phyloP scores from a whole-genome alignment of 2,113 vertebrate species.

The Cranoglanis bouderius region DNA sequence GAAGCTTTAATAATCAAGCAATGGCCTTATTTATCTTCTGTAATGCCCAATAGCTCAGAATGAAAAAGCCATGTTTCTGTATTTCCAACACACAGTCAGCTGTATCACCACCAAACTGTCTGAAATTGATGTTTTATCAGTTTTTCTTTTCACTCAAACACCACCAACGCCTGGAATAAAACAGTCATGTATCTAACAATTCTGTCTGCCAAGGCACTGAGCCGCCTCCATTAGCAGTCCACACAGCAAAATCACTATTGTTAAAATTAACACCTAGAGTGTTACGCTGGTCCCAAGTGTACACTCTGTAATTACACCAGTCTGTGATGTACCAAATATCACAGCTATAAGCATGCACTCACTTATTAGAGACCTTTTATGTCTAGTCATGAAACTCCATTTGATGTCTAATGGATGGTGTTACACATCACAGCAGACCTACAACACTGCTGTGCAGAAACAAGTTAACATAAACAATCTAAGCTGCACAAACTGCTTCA shows the following conservation, averaged over 20 bases:
- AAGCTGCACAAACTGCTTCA: not conserved
- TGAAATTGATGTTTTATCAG: not conserved
- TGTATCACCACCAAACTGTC: not conserved
- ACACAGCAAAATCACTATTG: conserved; percentile 36
- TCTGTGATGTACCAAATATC: conserved; percentile 28
- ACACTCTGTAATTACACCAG: conserved; percentile 41
- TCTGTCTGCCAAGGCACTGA: conserved; percentile 10
- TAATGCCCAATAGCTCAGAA: not conserved
- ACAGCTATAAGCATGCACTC: not conserved
- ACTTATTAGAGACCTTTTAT: conserved; percentile 40
- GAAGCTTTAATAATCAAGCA: not conserved
- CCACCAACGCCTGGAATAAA: conserved; percentile 7
- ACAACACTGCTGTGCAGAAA: not conserved
- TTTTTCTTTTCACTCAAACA: not conserved
- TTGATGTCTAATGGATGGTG: conserved; percentile 41
- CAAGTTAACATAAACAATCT: conserved; percentile 23
- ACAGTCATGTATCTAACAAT: conserved; percentile 24
- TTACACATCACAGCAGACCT: conserved; percentile 12
- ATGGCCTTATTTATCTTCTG: not conserved
- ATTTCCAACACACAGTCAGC: not conserved
- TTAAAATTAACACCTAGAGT: conserved; percentile 47
- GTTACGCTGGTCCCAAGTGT: conserved; percentile 9
- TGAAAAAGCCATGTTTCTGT: not conserved
- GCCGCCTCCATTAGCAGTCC: conserved; percentile 28
- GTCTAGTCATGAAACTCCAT: conserved; percentile 22